phyloP scores from a whole-genome alignment of 2,113 vertebrate genomes.

The Hymenochirus boettgeri region DNA sequence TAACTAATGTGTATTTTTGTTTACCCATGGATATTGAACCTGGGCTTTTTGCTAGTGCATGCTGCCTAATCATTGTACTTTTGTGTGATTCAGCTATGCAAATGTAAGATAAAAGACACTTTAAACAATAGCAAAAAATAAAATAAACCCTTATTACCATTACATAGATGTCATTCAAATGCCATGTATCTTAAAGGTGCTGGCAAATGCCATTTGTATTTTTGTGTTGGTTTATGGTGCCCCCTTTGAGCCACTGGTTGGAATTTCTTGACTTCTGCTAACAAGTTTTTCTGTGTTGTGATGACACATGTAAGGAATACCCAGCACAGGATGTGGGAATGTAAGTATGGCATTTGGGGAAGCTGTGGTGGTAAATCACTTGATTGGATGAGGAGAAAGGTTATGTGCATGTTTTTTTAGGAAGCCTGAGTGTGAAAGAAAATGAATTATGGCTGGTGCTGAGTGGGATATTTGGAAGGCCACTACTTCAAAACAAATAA shows the following conservation, averaged over 20 bases:
- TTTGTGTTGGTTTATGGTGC: not conserved
- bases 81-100: no score
- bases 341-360: conserved; percentile 35
- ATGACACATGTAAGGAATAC: conserved; percentile 9
- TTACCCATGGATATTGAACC: no score
- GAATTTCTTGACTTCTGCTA: not conserved
- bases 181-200: no score
- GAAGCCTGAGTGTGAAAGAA: not conserved
- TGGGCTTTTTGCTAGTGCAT: no score
- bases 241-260: not conserved
- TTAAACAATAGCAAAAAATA: no score
- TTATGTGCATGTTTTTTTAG: no score
- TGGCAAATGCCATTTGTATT: not conserved
- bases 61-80: no score
- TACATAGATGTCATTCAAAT: no score
- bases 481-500: conserved; percentile 75
- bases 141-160: no score
- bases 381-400: not conserved
- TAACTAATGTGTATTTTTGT: no score
- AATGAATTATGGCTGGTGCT: not conserved
- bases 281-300: conserved; percentile 2
- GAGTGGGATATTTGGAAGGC: not conserved
- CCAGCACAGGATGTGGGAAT: not conserved
- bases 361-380: conserved; percentile 4
- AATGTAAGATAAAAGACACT: no score